These are phyloP conservation scores for Thamnophis elegans DNA, from an alignment of 2,797 vertebrate species.

Conservation along the genomic window DNA sequence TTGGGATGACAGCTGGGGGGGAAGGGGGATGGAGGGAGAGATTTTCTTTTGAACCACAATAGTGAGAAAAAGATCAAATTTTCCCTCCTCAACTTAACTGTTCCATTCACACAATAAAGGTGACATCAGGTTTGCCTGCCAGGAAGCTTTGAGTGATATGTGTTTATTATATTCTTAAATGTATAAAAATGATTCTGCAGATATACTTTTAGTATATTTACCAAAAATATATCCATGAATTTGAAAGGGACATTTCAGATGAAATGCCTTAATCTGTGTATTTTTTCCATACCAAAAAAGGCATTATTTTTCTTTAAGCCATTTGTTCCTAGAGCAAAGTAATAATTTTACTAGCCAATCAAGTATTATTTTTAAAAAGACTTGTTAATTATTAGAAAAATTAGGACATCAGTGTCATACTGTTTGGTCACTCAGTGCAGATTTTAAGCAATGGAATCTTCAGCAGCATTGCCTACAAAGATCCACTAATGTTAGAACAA, in stretches of 20 bases:
- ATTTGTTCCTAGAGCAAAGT: slow-evolving; percentile 37
- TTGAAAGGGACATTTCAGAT: background rate
- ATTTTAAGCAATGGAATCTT: slow-evolving; percentile 68
- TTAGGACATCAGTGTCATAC: slow-evolving; percentile 65
- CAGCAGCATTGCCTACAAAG: slow-evolving; percentile 62
- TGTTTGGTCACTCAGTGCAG: slow-evolving; percentile 65
- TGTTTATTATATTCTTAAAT: background rate
- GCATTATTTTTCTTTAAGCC: slow-evolving; percentile 30
- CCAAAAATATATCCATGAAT: background rate
- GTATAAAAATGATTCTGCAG: background rate
- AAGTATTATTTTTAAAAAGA: slow-evolving; percentile 56
- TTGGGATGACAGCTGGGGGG: background rate
- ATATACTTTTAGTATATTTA: background rate
- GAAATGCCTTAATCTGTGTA: slow-evolving; percentile 4
- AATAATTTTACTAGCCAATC: slow-evolving; percentile 58
- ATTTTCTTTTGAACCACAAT: background rate
- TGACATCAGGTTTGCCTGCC: background rate
- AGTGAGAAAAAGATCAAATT: background rate
- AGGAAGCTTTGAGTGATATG: background rate
- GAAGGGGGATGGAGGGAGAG: background rate
- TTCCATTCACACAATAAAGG: background rate
- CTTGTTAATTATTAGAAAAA: slow-evolving; percentile 65
- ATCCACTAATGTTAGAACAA: slow-evolving; percentile 65
- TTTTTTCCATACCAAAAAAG: slow-evolving; percentile 3
- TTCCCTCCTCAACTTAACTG: background rate